A percentile compares a stretch with the other conserved stretches of the same genome.
These are phyloP conservation scores for Xiphydria camelus DNA, from an alignment of 2,888 invertebrate genomes.

Conservation along the genomic window DNA sequence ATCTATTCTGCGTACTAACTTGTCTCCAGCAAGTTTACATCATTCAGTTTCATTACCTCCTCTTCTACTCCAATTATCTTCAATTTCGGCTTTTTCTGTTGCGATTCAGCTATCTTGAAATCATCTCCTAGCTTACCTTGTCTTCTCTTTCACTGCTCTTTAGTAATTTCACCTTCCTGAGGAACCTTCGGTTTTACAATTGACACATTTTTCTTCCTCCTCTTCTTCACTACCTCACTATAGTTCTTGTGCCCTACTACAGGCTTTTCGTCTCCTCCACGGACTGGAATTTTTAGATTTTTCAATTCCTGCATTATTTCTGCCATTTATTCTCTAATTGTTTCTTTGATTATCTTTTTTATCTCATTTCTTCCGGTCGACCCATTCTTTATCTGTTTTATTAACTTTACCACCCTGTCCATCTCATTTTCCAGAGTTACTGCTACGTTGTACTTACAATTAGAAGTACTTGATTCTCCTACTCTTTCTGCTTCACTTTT, in stretches of 20 bases:
- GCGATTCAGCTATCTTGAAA: background rate
- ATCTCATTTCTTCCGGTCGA: background rate
- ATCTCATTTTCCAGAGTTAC: background rate
- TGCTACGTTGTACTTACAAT: background rate
- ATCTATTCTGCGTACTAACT: conserved; percentile 1
- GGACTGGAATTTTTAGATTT: background rate
- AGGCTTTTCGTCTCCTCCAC: background rate
- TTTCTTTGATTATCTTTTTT: background rate
- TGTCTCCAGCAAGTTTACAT: background rate
- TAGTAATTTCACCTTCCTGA: conserved; percentile 9
- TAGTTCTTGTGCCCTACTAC: background rate
- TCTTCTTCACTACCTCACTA: background rate
- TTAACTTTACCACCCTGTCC: background rate
- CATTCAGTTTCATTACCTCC: background rate
- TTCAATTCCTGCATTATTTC: background rate
- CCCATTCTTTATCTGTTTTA: background rate
- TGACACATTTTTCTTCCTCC: conserved; percentile 1
- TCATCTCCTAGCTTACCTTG: background rate
- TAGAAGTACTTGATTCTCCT: background rate
- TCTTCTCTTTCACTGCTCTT: conserved; percentile 3
- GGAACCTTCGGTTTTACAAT: conserved; percentile 6
- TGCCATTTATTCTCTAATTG: background rate
- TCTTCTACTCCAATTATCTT: background rate
- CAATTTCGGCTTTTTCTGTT: background rate
- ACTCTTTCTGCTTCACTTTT: background rate